Base-by-base conservation (phyloP, 2,797 vertebrate genomes). In the Salmo trutta region DNA sequence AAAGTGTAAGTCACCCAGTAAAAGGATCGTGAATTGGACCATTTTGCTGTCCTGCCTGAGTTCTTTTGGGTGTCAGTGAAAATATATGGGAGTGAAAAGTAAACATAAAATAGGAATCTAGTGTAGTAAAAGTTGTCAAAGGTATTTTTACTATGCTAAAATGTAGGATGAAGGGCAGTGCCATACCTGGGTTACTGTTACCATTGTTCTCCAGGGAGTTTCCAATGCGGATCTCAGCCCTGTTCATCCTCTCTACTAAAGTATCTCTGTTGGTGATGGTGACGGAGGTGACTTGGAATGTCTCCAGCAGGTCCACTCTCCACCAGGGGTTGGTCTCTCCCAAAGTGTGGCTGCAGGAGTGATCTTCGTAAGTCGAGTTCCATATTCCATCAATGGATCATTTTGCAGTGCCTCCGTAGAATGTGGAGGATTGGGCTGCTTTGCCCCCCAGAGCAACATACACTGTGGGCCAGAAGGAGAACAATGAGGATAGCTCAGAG, bases 201-300 rank as follows among this genome's bases (percentile, higher is more conserved):
- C 72, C 56, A 41, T 62, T 15, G 72, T 74, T 64, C 5, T 21
- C 29, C 72, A 74, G 29, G 10, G 31, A 21, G 56, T 41, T 62
- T 74, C 72, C 72, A 41, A 74, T n/a, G 56, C 31, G 31, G 33
- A 74, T 74, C 31, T 74, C 53, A 36, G 72, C 54, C n/a, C 72
- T 19, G 2, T 74, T 56, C 0, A 64, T 10, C 29, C 72, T 62
- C 14, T 5, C 33, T 2, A 36, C 2, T 7, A 6, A 21, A 59
- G 6, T 17, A 21, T 59, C 17, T 10, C 5, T 70, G 19, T 70
- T 70, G 36, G 33, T 70, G 68, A 70, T 41, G 33, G 17, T 41
- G 17, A 47, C 19, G 5, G 33, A 70, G 33, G 19, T 8, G 19
- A 21, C 68, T 36, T 70, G 41, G 17, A 21, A 70, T 1, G 33